Evolutionary conservation across 1,140 invertebrate species (phyloP).

Genomic region (Drosophila baimaii): DNA sequence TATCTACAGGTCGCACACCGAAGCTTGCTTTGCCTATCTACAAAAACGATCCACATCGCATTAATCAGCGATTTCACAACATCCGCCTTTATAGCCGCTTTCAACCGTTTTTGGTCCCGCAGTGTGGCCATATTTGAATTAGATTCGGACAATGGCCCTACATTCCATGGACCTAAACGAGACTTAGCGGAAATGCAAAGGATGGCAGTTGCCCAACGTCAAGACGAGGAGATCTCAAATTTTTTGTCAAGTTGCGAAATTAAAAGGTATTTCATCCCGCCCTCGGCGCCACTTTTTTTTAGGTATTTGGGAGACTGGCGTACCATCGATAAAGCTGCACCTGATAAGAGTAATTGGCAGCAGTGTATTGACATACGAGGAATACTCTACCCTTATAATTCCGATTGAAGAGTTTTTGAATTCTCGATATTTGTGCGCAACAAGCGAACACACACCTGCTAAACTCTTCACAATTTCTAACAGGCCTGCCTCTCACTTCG

Average conservation of each 20-base stretch:
- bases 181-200: not conserved
- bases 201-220: not conserved
- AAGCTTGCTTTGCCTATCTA: conserved; percentile 1
- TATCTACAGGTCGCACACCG: not conserved
- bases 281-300: not conserved
- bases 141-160: conserved; percentile 7
- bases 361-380: not conserved
- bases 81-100: not conserved
- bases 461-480: not conserved
- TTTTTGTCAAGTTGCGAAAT: not conserved
- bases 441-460: not conserved
- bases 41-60: too few relatives aligned
- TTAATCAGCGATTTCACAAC: conserved; percentile 3
- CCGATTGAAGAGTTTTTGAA: conserved; percentile 3
- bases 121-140: not conserved
- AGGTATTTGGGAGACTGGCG: too few relatives aligned
- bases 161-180: conserved; percentile 4
- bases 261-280: not conserved
- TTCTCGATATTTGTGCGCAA: conserved; percentile 5
- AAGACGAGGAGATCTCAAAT: not conserved
- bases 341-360: too few relatives aligned
- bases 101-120: not conserved
- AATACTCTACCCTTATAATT: not conserved
- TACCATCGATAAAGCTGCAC: too few relatives aligned
- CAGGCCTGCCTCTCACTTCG: conserved; percentile 2